Percentiles rank a stretch among this genome's conserved stretches.
phyloP scores from a whole-genome alignment of 2,888 invertebrate species.

The Carterocephalus palaemon region DNA sequence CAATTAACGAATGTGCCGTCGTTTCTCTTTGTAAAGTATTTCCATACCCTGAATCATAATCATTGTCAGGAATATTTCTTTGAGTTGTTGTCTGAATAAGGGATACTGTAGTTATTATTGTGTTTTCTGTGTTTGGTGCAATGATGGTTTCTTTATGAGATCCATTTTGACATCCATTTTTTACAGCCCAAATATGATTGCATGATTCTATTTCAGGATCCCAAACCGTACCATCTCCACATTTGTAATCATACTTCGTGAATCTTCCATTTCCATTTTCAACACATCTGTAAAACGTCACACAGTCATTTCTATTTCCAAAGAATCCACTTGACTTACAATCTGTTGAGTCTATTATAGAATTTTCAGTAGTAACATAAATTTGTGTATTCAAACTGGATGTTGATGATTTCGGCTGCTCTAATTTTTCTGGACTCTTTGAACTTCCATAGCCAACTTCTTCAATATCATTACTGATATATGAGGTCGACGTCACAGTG shows the following conservation, averaged over 20 bases:
- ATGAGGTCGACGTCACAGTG: constrained; percentile 26
- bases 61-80: constrained; percentile 20
- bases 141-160: constrained; percentile 4
- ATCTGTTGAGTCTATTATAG: constrained; percentile 21
- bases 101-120: constrained; percentile 26
- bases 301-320: constrained; percentile 76
- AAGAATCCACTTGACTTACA: constrained; percentile 79
- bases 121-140: constrained; percentile 5
- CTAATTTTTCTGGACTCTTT: constrained; percentile 24
- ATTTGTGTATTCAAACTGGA: neutral
- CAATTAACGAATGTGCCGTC: neutral
- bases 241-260: constrained; percentile 76
- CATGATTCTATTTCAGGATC: constrained; percentile 77
- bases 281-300: constrained; percentile 84
- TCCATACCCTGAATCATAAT: constrained; percentile 33
- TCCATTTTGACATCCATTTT: constrained; percentile 22
- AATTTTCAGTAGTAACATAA: constrained; percentile 18
- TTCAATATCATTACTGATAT: constrained; percentile 27
- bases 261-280: constrained; percentile 64
- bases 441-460: constrained; percentile 31
- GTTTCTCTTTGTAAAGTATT: constrained; percentile 18
- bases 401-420: constrained; percentile 12
- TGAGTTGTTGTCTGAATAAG: constrained; percentile 30
- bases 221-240: constrained; percentile 81
- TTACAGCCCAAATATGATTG: constrained; percentile 76